Conservation (phyloP, 2,888 invertebrate genomes). For the Papilio demoleus region DNA sequence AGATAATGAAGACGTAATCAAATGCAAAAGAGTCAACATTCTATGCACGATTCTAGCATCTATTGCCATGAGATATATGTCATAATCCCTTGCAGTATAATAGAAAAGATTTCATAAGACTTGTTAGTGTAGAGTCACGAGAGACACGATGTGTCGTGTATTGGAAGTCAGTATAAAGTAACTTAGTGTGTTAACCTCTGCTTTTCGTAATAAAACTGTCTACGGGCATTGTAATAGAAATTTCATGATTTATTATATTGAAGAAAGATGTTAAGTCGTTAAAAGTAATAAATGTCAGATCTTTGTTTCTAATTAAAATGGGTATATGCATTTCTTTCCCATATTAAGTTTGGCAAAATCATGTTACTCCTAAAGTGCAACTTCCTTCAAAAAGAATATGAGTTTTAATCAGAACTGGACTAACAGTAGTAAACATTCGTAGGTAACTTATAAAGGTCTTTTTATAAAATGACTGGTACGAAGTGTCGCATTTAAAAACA, state of each 20-base stretch:
- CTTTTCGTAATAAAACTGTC: conserved; percentile 25
- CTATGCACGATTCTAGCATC: conserved; percentile 4
- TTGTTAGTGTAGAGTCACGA: conserved; percentile 49
- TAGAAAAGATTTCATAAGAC: conserved; percentile 27
- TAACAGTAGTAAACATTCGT: too few relatives aligned
- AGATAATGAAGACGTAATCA: conserved; percentile 16
- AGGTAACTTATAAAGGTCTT: too few relatives aligned
- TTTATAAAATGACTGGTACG: background rate
- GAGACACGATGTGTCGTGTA: conserved; percentile 54
- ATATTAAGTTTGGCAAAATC: too few relatives aligned
- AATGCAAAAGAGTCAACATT: background rate
- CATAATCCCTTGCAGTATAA: conserved; percentile 2
- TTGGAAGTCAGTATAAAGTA: conserved; percentile 35
- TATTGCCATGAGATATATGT: background rate
- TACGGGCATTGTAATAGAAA: conserved; percentile 23
- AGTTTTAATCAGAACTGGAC: too few relatives aligned
- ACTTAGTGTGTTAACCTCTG: conserved; percentile 27
- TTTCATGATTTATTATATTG: conserved; percentile 15
- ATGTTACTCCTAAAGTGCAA: too few relatives aligned
- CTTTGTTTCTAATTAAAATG: too few relatives aligned
- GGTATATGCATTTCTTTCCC: too few relatives aligned
- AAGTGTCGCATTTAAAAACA: conserved; percentile 29
- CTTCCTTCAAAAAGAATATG: too few relatives aligned
- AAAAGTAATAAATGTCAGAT: background rate
- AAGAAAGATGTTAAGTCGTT: background rate